Percentiles rank a stretch among this genome's conserved stretches.
Evolutionary conservation across 1,140 invertebrate species (phyloP).

Genomic region (Drosophila setifemur): DNA sequence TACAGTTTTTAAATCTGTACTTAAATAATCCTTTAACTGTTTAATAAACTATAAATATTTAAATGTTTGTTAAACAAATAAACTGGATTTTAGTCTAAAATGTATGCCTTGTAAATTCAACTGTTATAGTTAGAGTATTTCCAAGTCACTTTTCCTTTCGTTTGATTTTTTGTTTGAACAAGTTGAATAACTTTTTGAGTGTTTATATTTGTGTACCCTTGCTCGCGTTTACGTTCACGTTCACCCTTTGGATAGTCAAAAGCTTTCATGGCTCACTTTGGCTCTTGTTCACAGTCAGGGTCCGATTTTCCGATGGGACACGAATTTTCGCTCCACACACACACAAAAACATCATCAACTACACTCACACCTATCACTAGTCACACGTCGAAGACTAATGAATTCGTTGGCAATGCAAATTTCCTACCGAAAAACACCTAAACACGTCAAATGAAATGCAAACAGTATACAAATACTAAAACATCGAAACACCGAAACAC

Average conservation of each 20-base stretch:
- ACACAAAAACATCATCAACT: too few species aligned
- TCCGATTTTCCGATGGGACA: constrained; percentile 9
- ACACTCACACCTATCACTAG: not conserved
- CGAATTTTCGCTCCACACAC: not conserved
- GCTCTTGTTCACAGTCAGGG: constrained; percentile 8
- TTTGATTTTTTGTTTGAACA: not conserved
- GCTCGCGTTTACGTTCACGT: not conserved
- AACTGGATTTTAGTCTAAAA: not conserved
- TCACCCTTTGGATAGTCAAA: constrained; percentile 1
- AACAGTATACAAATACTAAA: constrained; percentile 54
- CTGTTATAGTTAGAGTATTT: not conserved
- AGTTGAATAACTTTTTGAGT: not conserved
- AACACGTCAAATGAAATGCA: constrained; percentile 68
- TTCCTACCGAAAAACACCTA: constrained; percentile 51
- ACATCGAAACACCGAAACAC: too few species aligned
- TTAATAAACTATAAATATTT: not conserved
- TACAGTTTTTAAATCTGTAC: too few species aligned
- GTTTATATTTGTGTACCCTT: not conserved
- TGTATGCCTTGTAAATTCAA: too few species aligned
- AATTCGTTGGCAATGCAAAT: constrained; percentile 78
- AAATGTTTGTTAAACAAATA: not conserved
- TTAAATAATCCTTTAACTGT: not conserved
- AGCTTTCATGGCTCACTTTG: constrained; percentile 1
- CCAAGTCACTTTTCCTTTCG: not conserved
- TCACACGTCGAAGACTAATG: too few species aligned